Conservation (phyloP, 1,140 invertebrate species). For the Anoplolepis gracilipes region DNA sequence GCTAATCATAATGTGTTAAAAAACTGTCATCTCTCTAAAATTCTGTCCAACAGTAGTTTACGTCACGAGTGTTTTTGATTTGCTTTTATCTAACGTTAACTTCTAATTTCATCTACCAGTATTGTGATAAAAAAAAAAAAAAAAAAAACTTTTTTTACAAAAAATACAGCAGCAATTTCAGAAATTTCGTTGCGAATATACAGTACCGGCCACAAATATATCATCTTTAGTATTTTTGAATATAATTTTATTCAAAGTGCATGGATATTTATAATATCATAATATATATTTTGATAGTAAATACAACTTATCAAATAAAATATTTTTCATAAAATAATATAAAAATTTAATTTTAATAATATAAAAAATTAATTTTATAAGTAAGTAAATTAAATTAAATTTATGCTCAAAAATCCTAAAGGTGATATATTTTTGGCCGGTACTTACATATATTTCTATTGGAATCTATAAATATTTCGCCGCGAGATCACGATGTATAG, state of each 20-base stretch:
- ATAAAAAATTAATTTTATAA: too few relatives aligned
- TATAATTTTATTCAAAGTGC: too few relatives aligned
- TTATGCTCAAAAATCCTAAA: too few relatives aligned
- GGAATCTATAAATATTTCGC: neutral
- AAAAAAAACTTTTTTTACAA: neutral
- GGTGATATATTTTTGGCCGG: too few relatives aligned
- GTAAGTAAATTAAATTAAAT: too few relatives aligned
- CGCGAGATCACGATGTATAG: neutral
- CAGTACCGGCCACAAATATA: too few relatives aligned
- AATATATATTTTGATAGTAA: too few relatives aligned
- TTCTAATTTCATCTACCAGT: neutral
- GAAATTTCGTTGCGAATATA: neutral
- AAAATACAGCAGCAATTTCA: neutral
- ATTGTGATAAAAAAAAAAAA: neutral
- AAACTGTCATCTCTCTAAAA: neutral
- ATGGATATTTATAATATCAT: too few relatives aligned
- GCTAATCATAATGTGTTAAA: neutral
- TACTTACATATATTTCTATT: neutral
- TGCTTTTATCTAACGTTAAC: constrained; percentile 13
- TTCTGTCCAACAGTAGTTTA: neutral
- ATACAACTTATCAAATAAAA: too few relatives aligned
- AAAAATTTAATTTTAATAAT: too few relatives aligned
- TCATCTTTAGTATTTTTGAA: too few relatives aligned
- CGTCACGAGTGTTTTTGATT: neutral
- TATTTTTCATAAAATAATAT: too few relatives aligned